A percentile compares a stretch with the other conserved stretches of the same genome.
phyloP scores from a whole-genome alignment of 2,888 invertebrate species.

The Trisateles emortualis region DNA sequence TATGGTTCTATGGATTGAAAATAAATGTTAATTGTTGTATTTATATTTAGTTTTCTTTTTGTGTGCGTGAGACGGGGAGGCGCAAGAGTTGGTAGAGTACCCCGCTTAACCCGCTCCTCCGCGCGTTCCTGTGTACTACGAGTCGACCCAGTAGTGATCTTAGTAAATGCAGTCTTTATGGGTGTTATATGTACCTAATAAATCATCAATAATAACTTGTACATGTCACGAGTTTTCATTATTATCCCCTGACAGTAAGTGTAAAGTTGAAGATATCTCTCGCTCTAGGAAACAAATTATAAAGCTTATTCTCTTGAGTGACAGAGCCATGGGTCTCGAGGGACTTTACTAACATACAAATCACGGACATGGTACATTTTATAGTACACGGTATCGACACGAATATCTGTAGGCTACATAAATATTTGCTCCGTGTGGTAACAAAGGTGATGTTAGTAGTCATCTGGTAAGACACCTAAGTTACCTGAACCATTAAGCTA shows the following conservation, averaged over 20 bases:
- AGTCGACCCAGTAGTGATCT: constrained; percentile 48
- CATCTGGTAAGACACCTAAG: too few relatives aligned
- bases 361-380: too few relatives aligned
- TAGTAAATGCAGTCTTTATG: constrained; percentile 63
- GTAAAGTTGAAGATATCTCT: too few relatives aligned
- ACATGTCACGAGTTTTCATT: constrained; percentile 71
- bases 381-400: too few relatives aligned
- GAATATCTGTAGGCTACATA: too few relatives aligned
- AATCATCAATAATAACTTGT: constrained; percentile 76
- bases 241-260: constrained; percentile 27
- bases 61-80: constrained; percentile 29
- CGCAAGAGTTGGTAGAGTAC: neutral
- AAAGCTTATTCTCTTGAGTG: too few relatives aligned
- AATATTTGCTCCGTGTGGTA: too few relatives aligned
- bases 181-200: constrained; percentile 73
- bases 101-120: constrained; percentile 27
- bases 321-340: too few relatives aligned
- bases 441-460: too few relatives aligned
- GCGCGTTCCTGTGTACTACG: constrained; percentile 24
- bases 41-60: constrained; percentile 72
- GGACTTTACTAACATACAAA: too few relatives aligned
- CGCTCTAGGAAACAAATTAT: too few relatives aligned
- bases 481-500: too few relatives aligned
- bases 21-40: constrained; percentile 86
- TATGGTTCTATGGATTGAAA: constrained; percentile 85